These are phyloP conservation scores for Drosophila kikkawai DNA, from an alignment of 1,140 invertebrate genomes.

Conservation along the genomic window DNA sequence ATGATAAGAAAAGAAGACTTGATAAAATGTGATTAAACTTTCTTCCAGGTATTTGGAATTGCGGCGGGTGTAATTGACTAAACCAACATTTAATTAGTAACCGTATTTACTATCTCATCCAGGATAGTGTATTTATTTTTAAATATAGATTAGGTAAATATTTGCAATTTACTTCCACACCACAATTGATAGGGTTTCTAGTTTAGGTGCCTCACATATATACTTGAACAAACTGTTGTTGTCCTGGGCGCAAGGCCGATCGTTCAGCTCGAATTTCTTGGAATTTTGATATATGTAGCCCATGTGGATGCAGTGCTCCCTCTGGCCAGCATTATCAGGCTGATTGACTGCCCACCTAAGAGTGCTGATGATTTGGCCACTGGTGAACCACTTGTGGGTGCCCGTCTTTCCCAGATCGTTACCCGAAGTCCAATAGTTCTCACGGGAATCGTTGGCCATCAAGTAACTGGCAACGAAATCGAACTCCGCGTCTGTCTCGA, in stretches of 20 bases:
- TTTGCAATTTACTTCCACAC: constrained; percentile 30
- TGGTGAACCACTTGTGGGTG: constrained; percentile 41
- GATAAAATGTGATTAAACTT: background rate
- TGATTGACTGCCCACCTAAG: constrained; percentile 38
- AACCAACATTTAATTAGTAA: constrained; percentile 2
- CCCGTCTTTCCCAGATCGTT: constrained; percentile 49
- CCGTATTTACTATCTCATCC: background rate
- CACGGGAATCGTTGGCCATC: background rate
- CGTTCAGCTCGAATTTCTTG: constrained; percentile 28
- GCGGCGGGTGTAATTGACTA: background rate
- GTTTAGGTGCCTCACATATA: constrained; percentile 86
- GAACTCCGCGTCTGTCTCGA: constrained; percentile 41
- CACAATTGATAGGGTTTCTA: constrained; percentile 86
- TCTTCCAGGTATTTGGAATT: background rate
- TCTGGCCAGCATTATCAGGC: constrained; percentile 42
- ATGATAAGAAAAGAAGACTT: background rate
- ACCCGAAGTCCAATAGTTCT: constrained; percentile 45
- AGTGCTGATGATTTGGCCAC: constrained; percentile 26
- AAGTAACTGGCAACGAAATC: constrained; percentile 15
- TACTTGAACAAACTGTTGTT: constrained; percentile 42
- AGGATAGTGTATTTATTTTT: background rate
- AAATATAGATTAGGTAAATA: background rate
- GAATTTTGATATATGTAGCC: constrained; percentile 29
- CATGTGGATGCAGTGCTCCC: constrained; percentile 50
- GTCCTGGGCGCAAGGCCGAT: constrained; percentile 28